These are phyloP conservation scores for Gnatocerus cornutus DNA, from an alignment of 2,888 invertebrate species.

Conservation along the genomic window DNA sequence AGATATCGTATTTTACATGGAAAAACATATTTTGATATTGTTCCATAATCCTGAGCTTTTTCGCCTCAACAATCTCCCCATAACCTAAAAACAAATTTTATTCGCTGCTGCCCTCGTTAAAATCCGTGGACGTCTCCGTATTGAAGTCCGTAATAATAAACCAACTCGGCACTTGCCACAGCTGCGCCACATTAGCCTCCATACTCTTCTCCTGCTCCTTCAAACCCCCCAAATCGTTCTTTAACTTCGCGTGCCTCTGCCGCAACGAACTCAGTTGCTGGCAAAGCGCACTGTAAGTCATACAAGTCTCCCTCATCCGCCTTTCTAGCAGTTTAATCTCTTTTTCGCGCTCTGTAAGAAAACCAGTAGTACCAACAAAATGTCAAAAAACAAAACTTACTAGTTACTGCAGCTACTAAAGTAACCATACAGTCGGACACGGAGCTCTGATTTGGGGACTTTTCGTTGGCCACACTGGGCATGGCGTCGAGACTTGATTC, in stretches of 20 bases:
- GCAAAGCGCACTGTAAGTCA: conserved; percentile 63
- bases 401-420: conserved; percentile 29
- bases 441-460: conserved; percentile 9
- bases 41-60: conserved; percentile 4
- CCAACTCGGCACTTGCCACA: conserved; percentile 70
- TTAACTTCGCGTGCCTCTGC: conserved; percentile 65
- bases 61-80: conserved; percentile 17
- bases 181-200: conserved; percentile 64
- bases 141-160: conserved; percentile 65
- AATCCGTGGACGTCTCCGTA: conserved; percentile 55
- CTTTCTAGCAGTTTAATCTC: conserved; percentile 67
- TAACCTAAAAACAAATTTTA: conserved; percentile 22
- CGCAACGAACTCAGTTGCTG: conserved; percentile 65
- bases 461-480: conserved; percentile 50
- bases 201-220: conserved; percentile 65
- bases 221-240: conserved; percentile 61
- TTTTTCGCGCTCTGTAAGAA: conserved; percentile 68
- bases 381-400: conserved; percentile 17
- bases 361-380: conserved; percentile 9
- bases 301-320: conserved; percentile 63
- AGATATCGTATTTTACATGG: too few species aligned
- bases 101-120: conserved; percentile 52
- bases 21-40: not conserved
- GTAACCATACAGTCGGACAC: conserved; percentile 38
- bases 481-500: conserved; percentile 70